Evolutionary conservation across 2,888 invertebrate genomes (phyloP), one percentile per base, ranked within the genome.

Genomic region (Scaptomyza polygonia): DNA sequence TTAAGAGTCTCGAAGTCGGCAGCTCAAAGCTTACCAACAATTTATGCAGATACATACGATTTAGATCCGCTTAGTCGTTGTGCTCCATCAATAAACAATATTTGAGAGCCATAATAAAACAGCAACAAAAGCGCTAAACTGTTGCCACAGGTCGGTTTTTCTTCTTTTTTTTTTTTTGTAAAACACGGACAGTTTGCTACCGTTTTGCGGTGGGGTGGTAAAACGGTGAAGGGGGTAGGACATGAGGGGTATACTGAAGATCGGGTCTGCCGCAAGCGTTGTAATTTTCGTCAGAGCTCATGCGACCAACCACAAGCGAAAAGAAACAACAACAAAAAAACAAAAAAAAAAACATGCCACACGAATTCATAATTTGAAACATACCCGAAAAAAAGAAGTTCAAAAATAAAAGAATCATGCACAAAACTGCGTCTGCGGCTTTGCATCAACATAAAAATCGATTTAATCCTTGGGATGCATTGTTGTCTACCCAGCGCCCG

Each of bases 401-500:
- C 4, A 34, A 5, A 6, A 34, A 12, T 3, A 36, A 42, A 18
- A 52, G 42, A 53, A 70, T 75, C 58, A 74, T 72, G 58, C 62
- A 59, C 66, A 47, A 36, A 54, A 45, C 52, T 58, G 72, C 58
- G 62, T 29, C 30, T 43, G 42, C 42, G 42, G 29, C 52, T 53
- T 42, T 43, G 53, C 45, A 66, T 56, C 71, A 68, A 74, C 68
- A 87, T 71, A 77, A 85, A 88, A 85, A 83, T 83, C 88, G 86
- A 85, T 88, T 88, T 81, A 87, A 88, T 87, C 88, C 87, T 87
- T 67, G 64, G 65, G 68, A 67, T 58, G 65, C 65, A 72, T 72
- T 57, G 58, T 40, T 67, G 51, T 34, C 54, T 27, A 54, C 34
- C 49, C 70, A 64, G 56, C 36, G 68, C 47, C 68, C 72, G 72